Evolutionary conservation across 2,113 vertebrate genomes (phyloP).

Genomic region (Leuciscus idus): DNA sequence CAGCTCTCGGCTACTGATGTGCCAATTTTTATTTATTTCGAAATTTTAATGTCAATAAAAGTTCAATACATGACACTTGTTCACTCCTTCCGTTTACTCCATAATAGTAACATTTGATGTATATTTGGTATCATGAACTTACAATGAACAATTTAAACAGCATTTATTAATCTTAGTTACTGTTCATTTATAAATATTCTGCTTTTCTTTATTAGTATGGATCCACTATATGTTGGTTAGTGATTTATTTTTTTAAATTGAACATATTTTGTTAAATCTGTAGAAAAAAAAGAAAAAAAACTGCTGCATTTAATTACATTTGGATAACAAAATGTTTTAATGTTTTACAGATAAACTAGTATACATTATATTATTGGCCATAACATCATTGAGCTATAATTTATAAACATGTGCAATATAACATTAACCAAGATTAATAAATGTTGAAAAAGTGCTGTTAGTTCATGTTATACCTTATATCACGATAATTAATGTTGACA

Average conservation of each 20-base stretch:
- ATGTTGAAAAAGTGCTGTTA: neutral
- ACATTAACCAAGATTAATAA: neutral
- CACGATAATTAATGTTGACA: neutral
- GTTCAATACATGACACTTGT: neutral
- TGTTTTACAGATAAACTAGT: neutral
- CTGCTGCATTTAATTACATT: neutral
- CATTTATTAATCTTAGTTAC: neutral
- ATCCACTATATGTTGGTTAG: neutral
- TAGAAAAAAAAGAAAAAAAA: too few relatives aligned
- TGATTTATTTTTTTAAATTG: neutral
- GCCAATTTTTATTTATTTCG: neutral
- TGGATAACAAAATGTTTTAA: too few relatives aligned
- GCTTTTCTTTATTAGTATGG: neutral
- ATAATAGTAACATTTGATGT: neutral
- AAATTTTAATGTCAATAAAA: neutral
- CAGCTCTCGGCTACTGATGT: neutral
- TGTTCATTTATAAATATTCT: neutral
- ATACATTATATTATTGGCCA: neutral
- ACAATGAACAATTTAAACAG: neutral
- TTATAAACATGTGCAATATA: neutral
- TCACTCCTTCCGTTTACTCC: neutral
- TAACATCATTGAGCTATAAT: neutral
- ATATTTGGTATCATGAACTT: neutral
- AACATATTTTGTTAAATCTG: too few relatives aligned
- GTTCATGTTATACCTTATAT: neutral